Evolutionary conservation across 2,797 vertebrate genomes (phyloP), one percentile per base, ranked within the genome.

Genomic region (Columba guinea): DNA sequence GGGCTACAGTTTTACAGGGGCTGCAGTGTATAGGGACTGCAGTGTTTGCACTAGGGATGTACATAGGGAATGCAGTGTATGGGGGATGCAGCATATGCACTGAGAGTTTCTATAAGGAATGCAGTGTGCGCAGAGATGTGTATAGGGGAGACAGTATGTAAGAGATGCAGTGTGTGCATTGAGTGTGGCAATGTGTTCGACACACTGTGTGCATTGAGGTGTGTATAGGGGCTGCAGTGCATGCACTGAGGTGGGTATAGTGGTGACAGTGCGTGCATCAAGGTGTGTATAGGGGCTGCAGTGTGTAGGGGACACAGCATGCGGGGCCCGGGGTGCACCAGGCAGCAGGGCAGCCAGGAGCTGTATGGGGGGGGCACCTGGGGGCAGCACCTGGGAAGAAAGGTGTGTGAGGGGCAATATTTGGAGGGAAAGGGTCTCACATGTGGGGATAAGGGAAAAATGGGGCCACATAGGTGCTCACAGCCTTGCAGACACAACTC

Each of bases 401-500:
- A 11, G 1, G 3, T 55, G 13, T 13, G 5, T 55, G 5, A 35
- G 52, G 48, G 48, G 9, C 26, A 65, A 46, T 46, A 46, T 20
- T 46, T 20, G 44, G 18, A 0, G 24, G 32, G 37, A 62, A 81
- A 21, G 65, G 70, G 52, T 21, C 56, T 24, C 51, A 59, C 32
- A 1, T 5, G 13, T 1, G 0, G 12, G 22, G 26, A 24, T 9
- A 73, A 70, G 35, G 56, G 79, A 73, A 34, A 65, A 37, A 92
- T 84, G 27, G 37, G 52, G 20, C 41, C 4, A 0, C 0, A 0
- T 35, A 17, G 24, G 26, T 87, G 55, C 52, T 55, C 21, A 34
- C n/a, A 80, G 71, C 75, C 37, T 89, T 44, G 49, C 65, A 2
- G 48, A 75, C 74, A 76, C 48, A 87, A 70, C 74, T 67, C 59